Evolutionary conservation across 35 echinoderm and acorn worm genomes (phyloP).

Genomic region (Chiridota heheva): DNA sequence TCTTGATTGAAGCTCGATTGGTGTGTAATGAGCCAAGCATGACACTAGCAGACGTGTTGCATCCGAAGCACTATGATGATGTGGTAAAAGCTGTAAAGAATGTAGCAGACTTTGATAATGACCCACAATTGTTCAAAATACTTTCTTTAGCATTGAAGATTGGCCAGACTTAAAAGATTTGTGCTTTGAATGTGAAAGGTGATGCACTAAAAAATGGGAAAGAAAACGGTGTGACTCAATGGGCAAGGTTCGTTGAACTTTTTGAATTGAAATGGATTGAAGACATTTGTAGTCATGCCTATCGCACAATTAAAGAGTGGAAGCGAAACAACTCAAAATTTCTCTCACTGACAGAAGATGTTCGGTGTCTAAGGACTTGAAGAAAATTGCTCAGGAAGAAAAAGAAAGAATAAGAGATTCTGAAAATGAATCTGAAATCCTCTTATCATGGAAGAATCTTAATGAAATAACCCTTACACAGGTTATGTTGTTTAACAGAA

Average conservation of each 20-base stretch:
- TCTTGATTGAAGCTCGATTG: constrained; percentile 20
- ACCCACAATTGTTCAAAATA: constrained; percentile 36
- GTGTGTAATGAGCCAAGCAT: neutral
- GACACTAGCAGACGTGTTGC: constrained; percentile 10
- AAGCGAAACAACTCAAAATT: constrained; percentile 56
- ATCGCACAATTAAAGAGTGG: constrained; percentile 24
- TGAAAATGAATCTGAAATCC: neutral
- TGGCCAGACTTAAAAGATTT: constrained; percentile 58
- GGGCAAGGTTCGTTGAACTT: constrained; percentile 34
- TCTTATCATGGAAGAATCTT: neutral
- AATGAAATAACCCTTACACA: constrained; percentile 28
- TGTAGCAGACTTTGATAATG: constrained; percentile 48
- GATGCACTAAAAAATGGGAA: constrained; percentile 51
- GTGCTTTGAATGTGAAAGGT: constrained; percentile 51
- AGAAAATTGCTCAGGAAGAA: neutral
- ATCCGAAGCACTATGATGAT: constrained; percentile 51
- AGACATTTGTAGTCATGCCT: constrained; percentile 44
- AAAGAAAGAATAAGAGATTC: neutral
- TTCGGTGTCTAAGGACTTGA: constrained; percentile 26
- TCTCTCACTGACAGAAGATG: constrained; percentile 50
- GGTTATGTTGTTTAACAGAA: constrained; percentile 69
- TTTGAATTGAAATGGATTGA: constrained; percentile 54
- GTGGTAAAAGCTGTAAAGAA: constrained; percentile 43
- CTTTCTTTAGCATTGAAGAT: constrained; percentile 66
- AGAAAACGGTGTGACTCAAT: constrained; percentile 7